phyloP scores from a whole-genome alignment of 2,888 invertebrate genomes.

The Ochropacha duplaris region DNA sequence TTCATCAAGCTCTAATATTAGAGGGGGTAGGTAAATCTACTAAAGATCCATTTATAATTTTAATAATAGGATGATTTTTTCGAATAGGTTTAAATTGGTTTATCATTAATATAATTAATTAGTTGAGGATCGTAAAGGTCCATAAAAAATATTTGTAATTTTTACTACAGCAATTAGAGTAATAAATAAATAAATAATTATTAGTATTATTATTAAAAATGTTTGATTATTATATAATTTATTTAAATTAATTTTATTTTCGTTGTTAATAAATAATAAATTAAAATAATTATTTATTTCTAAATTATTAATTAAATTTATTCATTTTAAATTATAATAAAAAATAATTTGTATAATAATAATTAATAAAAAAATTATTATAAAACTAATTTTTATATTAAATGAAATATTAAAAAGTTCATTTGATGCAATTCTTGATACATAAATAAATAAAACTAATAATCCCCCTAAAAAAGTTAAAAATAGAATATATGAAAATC shows the following conservation, averaged over 20 bases:
- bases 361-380: slow-evolving; percentile 34
- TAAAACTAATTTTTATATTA: slow-evolving; percentile 41
- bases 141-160: slow-evolving; percentile 81
- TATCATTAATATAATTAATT: slow-evolving; percentile 64
- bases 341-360: slow-evolving; percentile 38
- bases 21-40: slow-evolving; percentile 83
- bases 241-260: slow-evolving; percentile 72
- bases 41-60: slow-evolving; percentile 83
- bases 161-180: slow-evolving; percentile 82
- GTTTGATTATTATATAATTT: slow-evolving; percentile 81
- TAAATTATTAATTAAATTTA: slow-evolving; percentile 54
- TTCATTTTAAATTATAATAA: slow-evolving; percentile 48
- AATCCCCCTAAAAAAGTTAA: slow-evolving; percentile 85
- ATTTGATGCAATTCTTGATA: slow-evolving; percentile 84
- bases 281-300: slow-evolving; percentile 41
- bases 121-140: slow-evolving; percentile 72
- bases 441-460: slow-evolving; percentile 86
- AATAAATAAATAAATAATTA: slow-evolving; percentile 84
- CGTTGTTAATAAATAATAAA: slow-evolving; percentile 47
- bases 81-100: slow-evolving; percentile 62
- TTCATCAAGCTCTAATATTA: slow-evolving; percentile 86
- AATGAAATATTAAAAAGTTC: slow-evolving; percentile 75
- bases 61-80: slow-evolving; percentile 73
- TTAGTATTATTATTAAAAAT: slow-evolving; percentile 72
- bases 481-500: slow-evolving; percentile 85